A percentile compares a stretch with the other conserved stretches of the same genome.
Evolutionary conservation across 2,113 vertebrate genomes (phyloP).

Genomic region (Toxotes chatareus): DNA sequence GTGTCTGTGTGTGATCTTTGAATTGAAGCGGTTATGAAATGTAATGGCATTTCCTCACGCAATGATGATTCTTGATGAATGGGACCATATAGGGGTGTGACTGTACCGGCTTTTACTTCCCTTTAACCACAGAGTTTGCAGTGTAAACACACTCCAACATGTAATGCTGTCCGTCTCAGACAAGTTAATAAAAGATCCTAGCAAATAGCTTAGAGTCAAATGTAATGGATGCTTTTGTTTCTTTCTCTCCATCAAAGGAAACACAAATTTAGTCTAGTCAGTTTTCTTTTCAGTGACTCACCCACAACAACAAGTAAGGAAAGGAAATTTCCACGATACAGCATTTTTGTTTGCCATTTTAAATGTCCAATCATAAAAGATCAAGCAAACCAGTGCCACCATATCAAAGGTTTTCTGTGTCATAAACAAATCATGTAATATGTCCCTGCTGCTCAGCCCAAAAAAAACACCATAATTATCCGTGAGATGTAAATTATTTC

Average conservation of each 20-base stretch:
- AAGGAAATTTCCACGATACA: conserved; percentile 10
- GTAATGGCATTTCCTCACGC: conserved; percentile 43
- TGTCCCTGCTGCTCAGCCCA: conserved; percentile 25
- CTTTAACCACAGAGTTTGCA: not conserved
- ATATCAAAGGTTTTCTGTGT: conserved; percentile 50
- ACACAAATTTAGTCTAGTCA: not conserved
- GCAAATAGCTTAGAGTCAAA: conserved; percentile 18
- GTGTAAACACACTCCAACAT: not conserved
- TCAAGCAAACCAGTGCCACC: conserved; percentile 44
- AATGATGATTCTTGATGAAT: conserved; percentile 46
- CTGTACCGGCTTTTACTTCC: conserved; percentile 5
- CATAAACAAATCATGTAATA: conserved; percentile 34
- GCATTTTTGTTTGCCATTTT: conserved; percentile 26
- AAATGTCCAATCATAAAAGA: conserved; percentile 50
- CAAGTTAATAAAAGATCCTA: not conserved
- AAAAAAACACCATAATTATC: conserved; percentile 48
- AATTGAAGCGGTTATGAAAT: conserved; percentile 54
- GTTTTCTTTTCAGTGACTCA: conserved; percentile 8
- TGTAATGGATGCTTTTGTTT: not conserved
- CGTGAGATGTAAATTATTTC: conserved; percentile 29
- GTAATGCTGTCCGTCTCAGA: not conserved
- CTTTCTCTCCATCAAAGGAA: not conserved
- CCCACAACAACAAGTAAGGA: not conserved
- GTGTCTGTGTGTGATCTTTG: conserved; percentile 44
- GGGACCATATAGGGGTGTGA: not conserved